Conservation (phyloP, 2,888 invertebrate genomes). For the Cybosia mesomella region DNA sequence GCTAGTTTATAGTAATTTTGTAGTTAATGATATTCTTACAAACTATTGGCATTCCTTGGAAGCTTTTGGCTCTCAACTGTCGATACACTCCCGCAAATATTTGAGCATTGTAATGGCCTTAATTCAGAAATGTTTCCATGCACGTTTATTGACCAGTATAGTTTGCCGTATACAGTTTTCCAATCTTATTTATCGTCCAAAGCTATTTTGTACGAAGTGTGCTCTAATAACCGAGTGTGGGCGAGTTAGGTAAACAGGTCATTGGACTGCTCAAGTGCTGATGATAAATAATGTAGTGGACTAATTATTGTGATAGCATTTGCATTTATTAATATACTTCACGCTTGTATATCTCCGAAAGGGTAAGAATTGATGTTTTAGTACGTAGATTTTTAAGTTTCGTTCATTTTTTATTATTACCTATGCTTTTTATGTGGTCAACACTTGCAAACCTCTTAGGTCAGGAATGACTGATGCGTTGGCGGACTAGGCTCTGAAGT, state of each 20-base stretch:
- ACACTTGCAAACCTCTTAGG: background rate
- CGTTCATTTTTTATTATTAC: background rate
- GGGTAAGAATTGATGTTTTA: background rate
- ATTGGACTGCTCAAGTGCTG: background rate
- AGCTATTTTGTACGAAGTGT: conserved; percentile 29
- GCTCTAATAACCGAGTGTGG: conserved; percentile 23
- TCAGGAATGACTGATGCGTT: background rate
- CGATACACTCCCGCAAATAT: background rate
- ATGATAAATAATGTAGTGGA: background rate
- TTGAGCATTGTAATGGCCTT: background rate
- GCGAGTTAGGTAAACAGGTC: conserved; percentile 6
- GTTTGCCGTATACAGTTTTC: conserved; percentile 23
- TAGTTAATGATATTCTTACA: background rate
- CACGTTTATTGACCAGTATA: background rate
- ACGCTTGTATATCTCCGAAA: no score
- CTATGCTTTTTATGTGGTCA: background rate
- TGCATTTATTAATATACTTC: no score
- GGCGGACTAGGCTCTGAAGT: background rate
- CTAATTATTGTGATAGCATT: background rate
- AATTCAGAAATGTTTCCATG: background rate
- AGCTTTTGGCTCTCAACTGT: background rate
- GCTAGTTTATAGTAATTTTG: no score
- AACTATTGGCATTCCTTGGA: background rate
- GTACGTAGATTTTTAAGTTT: no score
- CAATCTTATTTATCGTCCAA: conserved; percentile 35